Percentiles rank a stretch among this genome's conserved stretches.
Evolutionary conservation across 92 coral and sea anemone genomes (phyloP).

Genomic region (Siderastrea radians): DNA sequence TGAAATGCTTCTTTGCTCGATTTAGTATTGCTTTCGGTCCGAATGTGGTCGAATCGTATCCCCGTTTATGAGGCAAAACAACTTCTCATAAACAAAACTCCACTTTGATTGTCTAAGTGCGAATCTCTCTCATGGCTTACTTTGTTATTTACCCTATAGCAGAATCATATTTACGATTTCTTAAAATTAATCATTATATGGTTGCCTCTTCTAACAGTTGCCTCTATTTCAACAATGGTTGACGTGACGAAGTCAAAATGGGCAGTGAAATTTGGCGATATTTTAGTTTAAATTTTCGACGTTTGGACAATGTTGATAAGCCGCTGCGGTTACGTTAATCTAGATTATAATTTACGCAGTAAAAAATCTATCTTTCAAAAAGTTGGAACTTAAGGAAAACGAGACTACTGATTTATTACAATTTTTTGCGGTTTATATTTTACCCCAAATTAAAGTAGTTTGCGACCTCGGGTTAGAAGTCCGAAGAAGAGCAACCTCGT

Average conservation of each 20-base stretch:
- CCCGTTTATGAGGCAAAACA: constrained; percentile 5
- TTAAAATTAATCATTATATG: neutral
- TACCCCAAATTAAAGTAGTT: neutral
- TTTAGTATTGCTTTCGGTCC: constrained; percentile 1
- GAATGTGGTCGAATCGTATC: constrained; percentile 4
- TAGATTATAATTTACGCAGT: constrained; percentile 4
- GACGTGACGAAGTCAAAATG: constrained; percentile 6
- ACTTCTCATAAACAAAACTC: neutral
- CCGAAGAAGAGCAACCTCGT: neutral
- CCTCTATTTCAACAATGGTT: neutral
- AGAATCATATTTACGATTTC: neutral
- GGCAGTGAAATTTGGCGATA: constrained; percentile 8
- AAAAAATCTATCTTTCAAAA: constrained; percentile 3
- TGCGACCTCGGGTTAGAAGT: too few relatives aligned
- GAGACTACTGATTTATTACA: too few relatives aligned
- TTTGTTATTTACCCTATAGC: neutral
- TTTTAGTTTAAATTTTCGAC: neutral
- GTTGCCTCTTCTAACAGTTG: neutral
- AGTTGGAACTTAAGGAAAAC: neutral
- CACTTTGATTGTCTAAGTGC: neutral
- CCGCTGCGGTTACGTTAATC: constrained; percentile 14
- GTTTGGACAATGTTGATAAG: neutral
- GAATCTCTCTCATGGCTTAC: neutral
- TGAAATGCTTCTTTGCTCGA: constrained; percentile 7
- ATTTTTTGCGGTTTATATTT: too few relatives aligned